A percentile compares a stretch with the other conserved stretches of the same genome.
phyloP scores from a whole-genome alignment of 2,888 invertebrate genomes.

The Mayetiola destructor region DNA sequence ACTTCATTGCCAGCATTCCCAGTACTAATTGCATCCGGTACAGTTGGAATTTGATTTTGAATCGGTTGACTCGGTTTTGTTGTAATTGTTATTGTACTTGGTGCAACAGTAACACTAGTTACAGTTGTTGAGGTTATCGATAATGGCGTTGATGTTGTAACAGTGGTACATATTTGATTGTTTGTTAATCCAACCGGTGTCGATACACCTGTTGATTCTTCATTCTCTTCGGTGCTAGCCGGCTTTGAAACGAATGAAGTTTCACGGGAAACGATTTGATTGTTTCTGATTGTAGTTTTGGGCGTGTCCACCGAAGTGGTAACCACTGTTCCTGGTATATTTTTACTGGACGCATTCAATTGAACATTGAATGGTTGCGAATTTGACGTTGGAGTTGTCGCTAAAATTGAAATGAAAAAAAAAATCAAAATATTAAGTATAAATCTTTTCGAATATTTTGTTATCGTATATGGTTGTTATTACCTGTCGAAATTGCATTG shows the following conservation, averaged over 20 bases:
- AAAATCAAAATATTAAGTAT: neutral
- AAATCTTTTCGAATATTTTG: too few species aligned
- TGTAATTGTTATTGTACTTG: constrained; percentile 14
- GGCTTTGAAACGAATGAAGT: constrained; percentile 44
- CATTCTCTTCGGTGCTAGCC: constrained; percentile 15
- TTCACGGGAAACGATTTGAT: constrained; percentile 39
- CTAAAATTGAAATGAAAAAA: neutral
- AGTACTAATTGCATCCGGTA: constrained; percentile 1
- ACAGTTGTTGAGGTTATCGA: neutral
- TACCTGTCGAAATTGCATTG: neutral
- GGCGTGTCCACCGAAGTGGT: neutral
- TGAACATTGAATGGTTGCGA: constrained; percentile 21
- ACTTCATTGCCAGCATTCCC: constrained; percentile 13
- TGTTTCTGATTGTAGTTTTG: constrained; percentile 32
- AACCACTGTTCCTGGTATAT: constrained; percentile 13
- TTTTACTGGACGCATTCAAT: constrained; percentile 35
- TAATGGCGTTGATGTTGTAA: neutral
- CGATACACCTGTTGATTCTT: constrained; percentile 18
- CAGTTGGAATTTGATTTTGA: constrained; percentile 11
- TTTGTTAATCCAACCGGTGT: constrained; percentile 20
- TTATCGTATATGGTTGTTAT: neutral
- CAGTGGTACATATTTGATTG: neutral
- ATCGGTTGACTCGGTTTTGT: constrained; percentile 17
- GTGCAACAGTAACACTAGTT: neutral
- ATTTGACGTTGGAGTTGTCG: constrained; percentile 28